Percentiles rank a stretch among this genome's conserved stretches.
Conservation (phyloP, 2,888 invertebrate genomes). For the Lepidocyrtinus sp. region DNA sequence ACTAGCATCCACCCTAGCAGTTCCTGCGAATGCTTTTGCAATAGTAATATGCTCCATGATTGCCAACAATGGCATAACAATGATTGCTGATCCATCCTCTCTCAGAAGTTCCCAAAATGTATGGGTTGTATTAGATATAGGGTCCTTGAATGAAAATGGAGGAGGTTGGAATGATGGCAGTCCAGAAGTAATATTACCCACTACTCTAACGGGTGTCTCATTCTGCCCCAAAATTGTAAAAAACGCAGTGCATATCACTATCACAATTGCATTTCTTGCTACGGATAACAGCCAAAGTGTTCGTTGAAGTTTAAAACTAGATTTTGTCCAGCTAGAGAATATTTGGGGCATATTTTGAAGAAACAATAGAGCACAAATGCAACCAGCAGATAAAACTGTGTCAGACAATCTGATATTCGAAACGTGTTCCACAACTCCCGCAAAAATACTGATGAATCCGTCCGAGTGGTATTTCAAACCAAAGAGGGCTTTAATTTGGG, state of each 20-base stretch:
- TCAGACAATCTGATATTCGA: slow-evolving; percentile 81
- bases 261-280: slow-evolving; percentile 83
- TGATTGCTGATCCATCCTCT: slow-evolving; percentile 86
- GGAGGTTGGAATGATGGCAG: slow-evolving; percentile 47
- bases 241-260: slow-evolving; percentile 80
- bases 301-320: slow-evolving; percentile 73
- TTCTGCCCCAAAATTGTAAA: slow-evolving; percentile 49
- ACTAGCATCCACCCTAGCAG: slow-evolving; percentile 72
- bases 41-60: slow-evolving; percentile 93
- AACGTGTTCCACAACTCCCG: slow-evolving; percentile 81
- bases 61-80: slow-evolving; percentile 88
- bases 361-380: slow-evolving; percentile 80
- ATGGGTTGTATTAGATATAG: slow-evolving; percentile 74
- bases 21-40: slow-evolving; percentile 85
- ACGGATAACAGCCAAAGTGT: slow-evolving; percentile 82
- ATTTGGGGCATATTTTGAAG: slow-evolving; percentile 55
- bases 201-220: slow-evolving; percentile 59
- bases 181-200: slow-evolving; percentile 78
- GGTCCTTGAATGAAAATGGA: slow-evolving; percentile 74
- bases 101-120: slow-evolving; percentile 81
- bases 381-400: slow-evolving; percentile 79
- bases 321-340: slow-evolving; percentile 38
- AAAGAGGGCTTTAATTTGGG: slow-evolving; percentile 88
- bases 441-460: slow-evolving; percentile 83
- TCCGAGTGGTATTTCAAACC: slow-evolving; percentile 79